A percentile compares a stretch with the other conserved stretches of the same genome.
These are phyloP conservation scores for Erpornis zantholeuca DNA, from an alignment of 2,113 vertebrate species.

Conservation along the genomic window DNA sequence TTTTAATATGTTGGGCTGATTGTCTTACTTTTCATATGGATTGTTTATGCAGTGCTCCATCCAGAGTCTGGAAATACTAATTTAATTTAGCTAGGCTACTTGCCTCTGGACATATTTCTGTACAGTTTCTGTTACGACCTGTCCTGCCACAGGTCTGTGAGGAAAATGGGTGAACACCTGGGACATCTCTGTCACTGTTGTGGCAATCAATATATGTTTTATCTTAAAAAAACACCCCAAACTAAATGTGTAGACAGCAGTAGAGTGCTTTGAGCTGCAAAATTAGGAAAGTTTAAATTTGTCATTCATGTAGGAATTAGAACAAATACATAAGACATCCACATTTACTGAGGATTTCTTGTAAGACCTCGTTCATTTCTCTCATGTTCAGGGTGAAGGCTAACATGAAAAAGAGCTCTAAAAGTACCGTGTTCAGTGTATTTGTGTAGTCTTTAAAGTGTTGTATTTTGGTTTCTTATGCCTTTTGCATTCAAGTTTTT, in stretches of 20 bases:
- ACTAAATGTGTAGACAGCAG: background rate
- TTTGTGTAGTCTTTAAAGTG: background rate
- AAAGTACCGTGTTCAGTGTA: rapidly evolving
- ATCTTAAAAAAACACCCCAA: background rate
- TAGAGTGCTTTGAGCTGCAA: background rate
- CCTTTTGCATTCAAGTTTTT: background rate
- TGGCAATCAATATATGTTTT: rapidly evolving
- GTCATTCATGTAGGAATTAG: background rate
- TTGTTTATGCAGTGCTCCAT: background rate
- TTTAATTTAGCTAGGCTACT: background rate
- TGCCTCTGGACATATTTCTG: rapidly evolving
- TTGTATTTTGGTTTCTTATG: background rate
- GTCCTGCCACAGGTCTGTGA: background rate
- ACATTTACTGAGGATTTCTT: background rate
- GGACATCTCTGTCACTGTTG: background rate
- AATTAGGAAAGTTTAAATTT: background rate
- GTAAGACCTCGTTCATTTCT: background rate
- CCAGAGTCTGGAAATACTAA: background rate
- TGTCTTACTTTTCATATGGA: background rate
- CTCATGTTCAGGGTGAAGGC: background rate
- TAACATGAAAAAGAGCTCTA: background rate
- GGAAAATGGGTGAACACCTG: rapidly evolving
- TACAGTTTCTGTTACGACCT: no score
- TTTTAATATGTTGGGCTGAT: background rate
- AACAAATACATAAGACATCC: background rate